Evolutionary conservation across 2,797 vertebrate genomes (phyloP), one percentile per base, ranked within the genome.

Genomic region (Macrochelys suwanniensis): DNA sequence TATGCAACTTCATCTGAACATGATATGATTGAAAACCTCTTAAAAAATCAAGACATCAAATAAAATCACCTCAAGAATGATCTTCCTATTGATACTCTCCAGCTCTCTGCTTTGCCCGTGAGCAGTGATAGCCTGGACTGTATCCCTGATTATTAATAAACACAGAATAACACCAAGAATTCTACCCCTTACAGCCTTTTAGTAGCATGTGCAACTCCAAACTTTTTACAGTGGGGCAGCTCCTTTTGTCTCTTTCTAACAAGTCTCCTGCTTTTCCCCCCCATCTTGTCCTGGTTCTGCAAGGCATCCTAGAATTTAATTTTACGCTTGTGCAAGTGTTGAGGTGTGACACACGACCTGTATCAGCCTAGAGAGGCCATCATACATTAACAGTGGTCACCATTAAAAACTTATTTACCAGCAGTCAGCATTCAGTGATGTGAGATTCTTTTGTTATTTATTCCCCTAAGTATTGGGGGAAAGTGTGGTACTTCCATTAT

Each of bases 11-110:
- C 86, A 90, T 79, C 28, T 47, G 87, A 84, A 85, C 65, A 71
- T 1, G 28, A 95, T 80, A 78, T 89, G 95, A 96, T 95, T 68
- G 81, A 94, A 97, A 96, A 95, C 89, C 93, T 95, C 94, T 95
- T 94, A 90, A 21, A 91, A 95, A 97, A 94, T 94, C 88, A 96
- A 93, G 49, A 2, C 37, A 76, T 96, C 77, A 26, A 76, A 87
- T 76, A 76, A 68, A 37, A 87, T 93, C 92, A 94, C 57, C 54
- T 92, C 77, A 87, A 1, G 65, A 37, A 12, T 6, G 16, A 91
- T 87, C 54, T 82, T 80, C 71, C 86, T 53, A 19, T 12, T 80
- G 84, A 80, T 61, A 80, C 11, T 84, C 0, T 0, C 3, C 45
- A 51, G 21, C 51, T 68, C 51, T 74, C 37, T 78, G 54, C 51